Conservation (phyloP, 2,113 vertebrate genomes). For the Globicephala melas region DNA sequence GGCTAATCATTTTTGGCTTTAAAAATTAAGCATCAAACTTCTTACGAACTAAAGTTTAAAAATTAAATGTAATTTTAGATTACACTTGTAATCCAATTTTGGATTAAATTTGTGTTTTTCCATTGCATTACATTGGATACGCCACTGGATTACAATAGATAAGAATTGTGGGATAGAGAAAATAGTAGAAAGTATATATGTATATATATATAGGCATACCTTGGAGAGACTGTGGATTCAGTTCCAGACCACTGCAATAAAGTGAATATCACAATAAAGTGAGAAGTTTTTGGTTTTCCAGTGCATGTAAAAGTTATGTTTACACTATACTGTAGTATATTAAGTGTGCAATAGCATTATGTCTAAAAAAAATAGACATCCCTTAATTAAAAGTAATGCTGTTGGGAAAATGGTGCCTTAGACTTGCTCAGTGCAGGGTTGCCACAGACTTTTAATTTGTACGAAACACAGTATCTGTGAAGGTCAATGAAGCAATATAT, state of each 20-base stretch:
- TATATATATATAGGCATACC: neutral
- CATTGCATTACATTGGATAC: neutral
- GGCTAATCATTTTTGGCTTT: neutral
- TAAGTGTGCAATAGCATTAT: neutral
- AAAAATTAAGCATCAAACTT: neutral
- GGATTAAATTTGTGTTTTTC: neutral
- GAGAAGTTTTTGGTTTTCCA: neutral
- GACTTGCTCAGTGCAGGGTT: neutral
- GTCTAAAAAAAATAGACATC: neutral
- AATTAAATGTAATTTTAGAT: neutral
- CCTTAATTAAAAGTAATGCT: neutral
- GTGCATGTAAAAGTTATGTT: neutral
- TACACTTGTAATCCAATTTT: neutral
- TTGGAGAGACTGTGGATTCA: neutral
- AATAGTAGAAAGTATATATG: neutral
- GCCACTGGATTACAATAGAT: neutral
- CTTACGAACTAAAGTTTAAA: neutral
- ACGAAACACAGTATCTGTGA: neutral
- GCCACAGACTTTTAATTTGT: neutral
- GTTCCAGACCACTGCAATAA: neutral
- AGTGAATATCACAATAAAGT: neutral
- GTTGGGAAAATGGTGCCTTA: neutral
- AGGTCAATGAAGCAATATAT: neutral
- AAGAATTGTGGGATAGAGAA: neutral
- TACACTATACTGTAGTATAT: neutral